Percentiles rank a stretch among this genome's conserved stretches.
phyloP scores from a whole-genome alignment of 2,797 vertebrate species.

The Forpus xanthops region DNA sequence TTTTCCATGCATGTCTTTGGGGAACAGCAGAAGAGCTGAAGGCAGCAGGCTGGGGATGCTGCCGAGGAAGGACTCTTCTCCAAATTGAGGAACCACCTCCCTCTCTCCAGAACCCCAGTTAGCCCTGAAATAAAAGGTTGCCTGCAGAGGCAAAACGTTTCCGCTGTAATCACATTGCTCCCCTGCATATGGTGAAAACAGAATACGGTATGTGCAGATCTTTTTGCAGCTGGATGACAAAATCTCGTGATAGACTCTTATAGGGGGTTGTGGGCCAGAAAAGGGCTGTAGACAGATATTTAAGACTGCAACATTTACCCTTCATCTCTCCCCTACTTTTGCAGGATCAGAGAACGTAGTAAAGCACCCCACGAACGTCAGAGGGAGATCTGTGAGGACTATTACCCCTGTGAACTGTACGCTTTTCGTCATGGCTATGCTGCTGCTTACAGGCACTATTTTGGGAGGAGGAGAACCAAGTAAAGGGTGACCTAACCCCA shows the following conservation, averaged over 20 bases:
- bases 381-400: constrained; percentile 89
- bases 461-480: constrained; percentile 64
- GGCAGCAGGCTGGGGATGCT: neutral
- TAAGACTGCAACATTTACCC: neutral
- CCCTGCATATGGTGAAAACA: neutral
- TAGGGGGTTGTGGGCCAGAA: neutral
- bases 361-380: constrained; percentile 82
- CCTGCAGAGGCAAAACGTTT: neutral
- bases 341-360: constrained; percentile 74
- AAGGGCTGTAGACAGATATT: neutral
- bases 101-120: neutral
- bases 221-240: neutral
- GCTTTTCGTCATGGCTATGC: constrained; percentile 79
- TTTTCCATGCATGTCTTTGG: neutral
- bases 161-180: neutral
- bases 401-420: constrained; percentile 80
- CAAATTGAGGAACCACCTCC: rapidly evolving
- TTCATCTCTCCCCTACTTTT: neutral
- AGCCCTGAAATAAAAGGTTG: neutral
- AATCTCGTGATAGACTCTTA: neutral
- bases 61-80: neutral
- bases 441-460: constrained; percentile 85
- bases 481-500: neutral
- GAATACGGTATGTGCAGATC: neutral
- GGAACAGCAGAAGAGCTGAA: neutral